phyloP scores from a whole-genome alignment of 2,888 invertebrate species.

The Drosophila pullipes region DNA sequence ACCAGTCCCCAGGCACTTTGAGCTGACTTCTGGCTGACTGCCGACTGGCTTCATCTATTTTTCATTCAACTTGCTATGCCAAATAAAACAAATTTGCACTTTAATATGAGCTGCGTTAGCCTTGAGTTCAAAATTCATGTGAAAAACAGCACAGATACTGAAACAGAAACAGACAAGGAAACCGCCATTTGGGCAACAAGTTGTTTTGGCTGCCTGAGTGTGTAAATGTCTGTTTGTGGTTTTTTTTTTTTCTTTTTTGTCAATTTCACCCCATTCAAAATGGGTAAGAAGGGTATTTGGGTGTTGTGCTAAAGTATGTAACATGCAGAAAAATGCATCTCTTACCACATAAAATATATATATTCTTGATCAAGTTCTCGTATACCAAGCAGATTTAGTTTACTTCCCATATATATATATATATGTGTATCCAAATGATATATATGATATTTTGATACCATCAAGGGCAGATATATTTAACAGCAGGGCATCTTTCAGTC shows the following conservation, averaged over 20 bases:
- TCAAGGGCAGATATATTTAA: background rate
- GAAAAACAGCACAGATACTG: conserved; percentile 1
- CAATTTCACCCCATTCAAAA: background rate
- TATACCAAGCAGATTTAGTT: background rate
- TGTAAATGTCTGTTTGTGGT: conserved; percentile 20
- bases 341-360: background rate
- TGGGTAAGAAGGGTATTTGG: background rate
- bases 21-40: conserved; percentile 3
- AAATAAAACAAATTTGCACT: conserved; percentile 79
- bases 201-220: conserved; percentile 34
- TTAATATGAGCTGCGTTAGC: conserved; percentile 68
- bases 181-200: conserved; percentile 60
- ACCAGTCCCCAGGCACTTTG: conserved; percentile 16
- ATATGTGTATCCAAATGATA: background rate
- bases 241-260: conserved; percentile 20
- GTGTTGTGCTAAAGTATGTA: background rate
- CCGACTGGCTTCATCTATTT: conserved; percentile 63
- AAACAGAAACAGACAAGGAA: conserved; percentile 16
- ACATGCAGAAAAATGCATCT: background rate
- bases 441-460: background rate
- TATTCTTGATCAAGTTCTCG: background rate
- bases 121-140: conserved; percentile 52
- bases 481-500: background rate
- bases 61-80: conserved; percentile 62
- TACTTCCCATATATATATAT: background rate